Base-by-base conservation (phyloP, 2,113 vertebrate genomes). In the Monopterus albus region DNA sequence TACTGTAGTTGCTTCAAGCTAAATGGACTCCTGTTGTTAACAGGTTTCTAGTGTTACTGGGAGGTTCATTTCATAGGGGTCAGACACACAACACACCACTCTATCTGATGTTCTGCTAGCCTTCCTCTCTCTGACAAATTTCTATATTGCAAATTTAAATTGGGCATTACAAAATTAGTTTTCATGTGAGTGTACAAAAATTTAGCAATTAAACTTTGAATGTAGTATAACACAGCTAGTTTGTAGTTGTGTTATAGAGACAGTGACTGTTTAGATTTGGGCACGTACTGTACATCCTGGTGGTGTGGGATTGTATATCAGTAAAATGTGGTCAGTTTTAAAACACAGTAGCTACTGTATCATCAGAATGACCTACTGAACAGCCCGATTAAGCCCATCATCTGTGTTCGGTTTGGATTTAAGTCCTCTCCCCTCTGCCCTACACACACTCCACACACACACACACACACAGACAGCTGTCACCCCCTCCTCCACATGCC, bases 11-110 rank as follows among this genome's bases (percentile, higher is more conserved):
- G 60, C 76, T 76, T 53, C 25, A 26, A 61, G 57, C 81, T 83
- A 86, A 89, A 91, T 82, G 75, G 83, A 84, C 74, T 90, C 74
- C 61, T 43, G 72, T 81, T 87, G 90, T 89, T 86, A 78, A 89
- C 87, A 86, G 47, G 55, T 72, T 72, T 64, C 78, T 67, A 45
- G 75, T 78, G 64, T 75, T 78, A 72, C 79, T 25, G 25, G 38
- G 65, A 75, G 73, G 42, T 59, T 86, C 50, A 7, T 76, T 58
- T 73, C 79, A 69, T 86, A 82, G 65, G 67, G 85, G 79, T 91
- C 83, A 89, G 59, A 84, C 53, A 59, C 20, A 53, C 78, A 71
- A 49, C 81, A 76, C 53, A 53, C 21, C 23, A 6, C 58, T n/a
- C n/a, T n/a, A n/a, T n/a, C n/a, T n/a, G n/a, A n/a, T n/a, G n/a